A percentile compares a stretch with the other conserved stretches of the same genome.
phyloP scores from a whole-genome alignment of 1,140 invertebrate species.

The Leptinotarsa undecemlineata region DNA sequence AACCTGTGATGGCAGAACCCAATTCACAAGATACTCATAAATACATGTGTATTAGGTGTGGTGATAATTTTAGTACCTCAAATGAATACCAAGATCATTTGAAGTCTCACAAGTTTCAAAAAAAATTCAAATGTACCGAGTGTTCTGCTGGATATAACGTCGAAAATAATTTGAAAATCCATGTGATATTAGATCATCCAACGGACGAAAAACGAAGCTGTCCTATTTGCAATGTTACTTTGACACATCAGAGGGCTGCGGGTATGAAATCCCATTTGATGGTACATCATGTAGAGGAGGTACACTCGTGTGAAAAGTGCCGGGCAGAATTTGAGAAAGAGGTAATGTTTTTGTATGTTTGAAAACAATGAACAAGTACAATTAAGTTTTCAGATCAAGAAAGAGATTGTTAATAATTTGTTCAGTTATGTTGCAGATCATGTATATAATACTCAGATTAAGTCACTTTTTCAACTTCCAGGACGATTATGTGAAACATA shows the following conservation, averaged over 20 bases:
- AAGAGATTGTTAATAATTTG: no score
- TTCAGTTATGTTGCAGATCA: no score
- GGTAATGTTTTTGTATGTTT: conserved; percentile 52
- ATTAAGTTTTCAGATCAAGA: no score
- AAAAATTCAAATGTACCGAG: conserved; percentile 64
- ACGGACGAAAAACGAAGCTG: conserved; percentile 62
- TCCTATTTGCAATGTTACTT: conserved; percentile 65
- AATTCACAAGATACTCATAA: background rate
- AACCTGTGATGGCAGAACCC: no score
- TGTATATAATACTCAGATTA: no score
- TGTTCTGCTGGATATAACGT: conserved; percentile 68
- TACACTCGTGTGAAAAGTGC: conserved; percentile 70
- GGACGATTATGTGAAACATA: conserved; percentile 59
- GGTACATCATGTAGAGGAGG: conserved; percentile 72
- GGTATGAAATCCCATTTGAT: conserved; percentile 73
- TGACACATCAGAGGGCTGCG: conserved; percentile 66
- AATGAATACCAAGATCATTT: conserved; percentile 38
- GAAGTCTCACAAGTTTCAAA: conserved; percentile 63
- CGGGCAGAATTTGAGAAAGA: conserved; percentile 70
- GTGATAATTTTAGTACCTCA: conserved; percentile 34
- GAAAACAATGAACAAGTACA: background rate
- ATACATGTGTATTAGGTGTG: conserved; percentile 38
- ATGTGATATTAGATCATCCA: conserved; percentile 63
- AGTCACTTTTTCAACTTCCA: background rate
- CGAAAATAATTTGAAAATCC: conserved; percentile 62